These are phyloP conservation scores for Hapalemur alaotrensis DNA, from an alignment of 2,797 vertebrate genomes.

Conservation along the genomic window DNA sequence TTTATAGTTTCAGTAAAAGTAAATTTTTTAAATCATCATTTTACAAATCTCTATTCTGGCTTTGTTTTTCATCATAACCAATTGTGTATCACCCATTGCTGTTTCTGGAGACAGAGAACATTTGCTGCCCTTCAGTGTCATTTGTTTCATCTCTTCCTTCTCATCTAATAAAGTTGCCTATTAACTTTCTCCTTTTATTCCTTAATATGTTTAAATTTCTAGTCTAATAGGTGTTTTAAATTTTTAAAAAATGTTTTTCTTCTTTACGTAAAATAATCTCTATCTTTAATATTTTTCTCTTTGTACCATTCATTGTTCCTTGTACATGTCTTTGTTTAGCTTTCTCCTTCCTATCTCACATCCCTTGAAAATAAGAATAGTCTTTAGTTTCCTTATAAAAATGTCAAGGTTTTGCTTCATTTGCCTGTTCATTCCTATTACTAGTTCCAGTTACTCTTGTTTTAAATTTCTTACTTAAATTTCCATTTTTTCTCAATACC, in stretches of 20 bases:
- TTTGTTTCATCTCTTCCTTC: background rate
- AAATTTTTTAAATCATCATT: background rate
- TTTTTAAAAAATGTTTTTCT: background rate
- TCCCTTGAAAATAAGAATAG: background rate
- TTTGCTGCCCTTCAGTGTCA: background rate
- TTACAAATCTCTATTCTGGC: background rate
- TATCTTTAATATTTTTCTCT: background rate
- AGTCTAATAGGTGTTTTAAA: background rate
- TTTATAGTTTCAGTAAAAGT: slow-evolving; percentile 28
- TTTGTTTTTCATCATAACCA: background rate
- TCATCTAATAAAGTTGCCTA: background rate
- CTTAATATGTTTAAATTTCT: background rate
- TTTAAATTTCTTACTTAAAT: slow-evolving; percentile 22
- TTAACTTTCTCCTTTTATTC: background rate
- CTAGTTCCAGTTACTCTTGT: background rate
- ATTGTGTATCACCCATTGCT: background rate
- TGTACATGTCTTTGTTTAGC: background rate
- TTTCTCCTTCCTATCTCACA: background rate
- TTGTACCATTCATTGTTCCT: background rate
- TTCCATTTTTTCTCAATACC: background rate
- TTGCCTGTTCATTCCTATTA: background rate
- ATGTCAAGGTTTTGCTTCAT: background rate
- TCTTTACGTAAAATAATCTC: background rate
- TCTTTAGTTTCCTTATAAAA: slow-evolving; percentile 9
- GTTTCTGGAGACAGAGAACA: background rate